Base-by-base conservation (phyloP, 1,140 invertebrate genomes). In the Pachypeltis micranthus region DNA sequence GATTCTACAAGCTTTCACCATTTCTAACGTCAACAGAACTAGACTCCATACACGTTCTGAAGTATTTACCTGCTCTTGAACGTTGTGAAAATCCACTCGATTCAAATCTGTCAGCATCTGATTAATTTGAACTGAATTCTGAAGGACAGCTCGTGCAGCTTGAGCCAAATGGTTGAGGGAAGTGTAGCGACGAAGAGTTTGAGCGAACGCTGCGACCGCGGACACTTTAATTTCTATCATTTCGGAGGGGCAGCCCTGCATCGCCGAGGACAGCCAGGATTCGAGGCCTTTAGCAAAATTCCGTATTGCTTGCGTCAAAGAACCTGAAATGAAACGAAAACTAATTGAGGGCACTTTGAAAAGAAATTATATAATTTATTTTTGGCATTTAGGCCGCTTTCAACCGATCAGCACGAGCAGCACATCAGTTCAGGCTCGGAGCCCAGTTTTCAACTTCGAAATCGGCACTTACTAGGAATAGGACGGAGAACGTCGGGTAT, bases 31-130 rank as follows among this genome's bases (percentile, higher is more conserved):
- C n/a, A n/a, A n/a, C n/a, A n/a, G n/a, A n/a, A n/a, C n/a, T n/a
- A n/a, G n/a, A n/a, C n/a, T n/a, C n/a, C n/a, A n/a, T n/a, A n/a
- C n/a, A n/a, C n/a, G n/a, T n/a, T n/a, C n/a, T n/a, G n/a, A n/a
- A n/a, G n/a, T n/a, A n/a, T n/a, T 69, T 73, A 85, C 87, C 78
- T 83, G 82, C 68, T 84, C 85, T 75, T 96, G 93, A 3, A 98
- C 93, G 79, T 96, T 96, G 70, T 91, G 89, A 78, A 98, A 97
- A 77, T 98, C 94, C 2, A 98, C 94, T 69, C 93, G 85, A 79
- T 95, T 97, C 55, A 99, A 79, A 79, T 99, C 96, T 39, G 90
- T 84, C 58, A 98, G 76, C 96, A 99, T 99, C 82, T 98, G 92
- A 70, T 85, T 84, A 68, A 98, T 96, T 81, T 98, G 95, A 70